Evolutionary conservation across 53 echinoderm and acorn worm genomes (phyloP).

Genomic region (Patiria pectinifera): DNA sequence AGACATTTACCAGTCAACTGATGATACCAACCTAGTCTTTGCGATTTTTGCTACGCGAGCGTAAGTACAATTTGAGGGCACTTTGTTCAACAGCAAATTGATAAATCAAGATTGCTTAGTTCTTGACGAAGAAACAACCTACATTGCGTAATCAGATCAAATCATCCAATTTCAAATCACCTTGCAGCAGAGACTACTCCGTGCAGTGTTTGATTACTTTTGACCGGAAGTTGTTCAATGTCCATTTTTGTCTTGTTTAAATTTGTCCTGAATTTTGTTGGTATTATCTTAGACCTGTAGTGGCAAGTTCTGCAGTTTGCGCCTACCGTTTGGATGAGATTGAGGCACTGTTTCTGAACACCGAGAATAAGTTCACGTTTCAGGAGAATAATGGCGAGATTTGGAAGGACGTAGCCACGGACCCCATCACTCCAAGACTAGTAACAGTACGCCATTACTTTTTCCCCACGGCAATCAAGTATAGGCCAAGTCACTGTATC

Average conservation of each 20-base stretch:
- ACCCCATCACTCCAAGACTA: conserved; percentile 23
- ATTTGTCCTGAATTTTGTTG: background rate
- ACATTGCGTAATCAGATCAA: too few relatives aligned
- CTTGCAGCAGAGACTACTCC: too few relatives aligned
- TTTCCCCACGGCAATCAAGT: too few relatives aligned
- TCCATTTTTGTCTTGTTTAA: background rate
- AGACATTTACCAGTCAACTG: conserved; percentile 50
- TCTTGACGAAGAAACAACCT: too few relatives aligned
- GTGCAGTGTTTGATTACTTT: too few relatives aligned
- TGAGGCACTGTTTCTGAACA: conserved; percentile 47
- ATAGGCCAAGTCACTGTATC: too few relatives aligned
- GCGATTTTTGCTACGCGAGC: conserved; percentile 64
- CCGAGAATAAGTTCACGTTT: conserved; percentile 18
- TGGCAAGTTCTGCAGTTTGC: conserved; percentile 72
- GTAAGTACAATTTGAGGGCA: background rate
- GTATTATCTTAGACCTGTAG: background rate
- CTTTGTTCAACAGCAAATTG: background rate
- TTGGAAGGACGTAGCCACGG: background rate
- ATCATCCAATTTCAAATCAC: too few relatives aligned
- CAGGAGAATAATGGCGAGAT: background rate
- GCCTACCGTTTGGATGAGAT: conserved; percentile 67
- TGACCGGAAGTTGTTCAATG: too few relatives aligned
- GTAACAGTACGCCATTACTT: background rate
- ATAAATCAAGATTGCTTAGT: background rate
- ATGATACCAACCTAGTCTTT: conserved; percentile 40